Conservation (phyloP, 2,888 invertebrate genomes). For the Teinopalpus imperialis region DNA sequence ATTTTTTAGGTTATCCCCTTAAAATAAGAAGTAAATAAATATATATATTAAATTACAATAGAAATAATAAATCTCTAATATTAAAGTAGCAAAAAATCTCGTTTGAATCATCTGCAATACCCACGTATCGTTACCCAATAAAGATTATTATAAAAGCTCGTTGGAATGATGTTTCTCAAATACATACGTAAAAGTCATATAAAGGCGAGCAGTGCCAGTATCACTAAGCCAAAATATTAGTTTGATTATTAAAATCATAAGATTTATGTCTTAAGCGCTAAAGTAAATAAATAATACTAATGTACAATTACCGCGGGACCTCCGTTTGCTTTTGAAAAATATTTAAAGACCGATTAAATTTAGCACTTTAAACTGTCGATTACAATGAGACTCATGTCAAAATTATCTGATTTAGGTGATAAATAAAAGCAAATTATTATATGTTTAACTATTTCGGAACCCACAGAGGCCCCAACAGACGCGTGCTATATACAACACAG, state of each 20-base stretch:
- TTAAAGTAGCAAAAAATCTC: slow-evolving; percentile 13
- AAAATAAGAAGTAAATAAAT: not conserved
- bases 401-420: too few species aligned
- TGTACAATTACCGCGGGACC: slow-evolving; percentile 55
- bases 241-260: slow-evolving; percentile 53
- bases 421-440: too few species aligned
- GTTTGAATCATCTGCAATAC: slow-evolving; percentile 6
- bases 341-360: not conserved
- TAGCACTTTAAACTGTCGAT: not conserved
- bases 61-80: slow-evolving; percentile 20
- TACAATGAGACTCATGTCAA: too few species aligned
- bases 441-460: too few species aligned
- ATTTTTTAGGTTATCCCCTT: too few species aligned
- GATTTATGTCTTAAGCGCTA: slow-evolving; percentile 68
- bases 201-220: slow-evolving; percentile 56
- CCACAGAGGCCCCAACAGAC: slow-evolving; percentile 34
- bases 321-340: not conserved
- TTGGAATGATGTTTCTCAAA: slow-evolving; percentile 40
- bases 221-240: slow-evolving; percentile 49
- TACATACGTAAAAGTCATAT: slow-evolving; percentile 33
- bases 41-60: slow-evolving; percentile 18
- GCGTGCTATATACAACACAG: slow-evolving; percentile 49
- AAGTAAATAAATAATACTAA: slow-evolving; percentile 80
- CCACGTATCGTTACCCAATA: slow-evolving; percentile 13
- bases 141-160: slow-evolving; percentile 35